Evolutionary conservation across 2,113 vertebrate genomes (phyloP).

Genomic region (Eupsittula cactorum): DNA sequence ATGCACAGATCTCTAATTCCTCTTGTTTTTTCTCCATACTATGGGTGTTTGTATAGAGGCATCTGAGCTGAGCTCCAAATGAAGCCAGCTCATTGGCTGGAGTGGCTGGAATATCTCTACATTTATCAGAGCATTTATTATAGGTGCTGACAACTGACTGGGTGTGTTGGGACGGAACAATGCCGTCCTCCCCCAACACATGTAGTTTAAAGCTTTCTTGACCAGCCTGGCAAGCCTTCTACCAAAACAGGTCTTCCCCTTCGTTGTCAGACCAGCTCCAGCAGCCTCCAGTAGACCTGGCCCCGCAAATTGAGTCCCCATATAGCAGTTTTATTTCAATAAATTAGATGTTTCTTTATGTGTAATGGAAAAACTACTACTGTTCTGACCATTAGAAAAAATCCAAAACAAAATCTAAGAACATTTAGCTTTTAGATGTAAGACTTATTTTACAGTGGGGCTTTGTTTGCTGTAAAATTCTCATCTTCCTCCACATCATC

Average conservation of each 20-base stretch:
- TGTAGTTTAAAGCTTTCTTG: background rate
- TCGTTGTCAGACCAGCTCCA: background rate
- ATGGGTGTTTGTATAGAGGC: too few species aligned
- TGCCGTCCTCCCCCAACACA: background rate
- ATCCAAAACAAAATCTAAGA: background rate
- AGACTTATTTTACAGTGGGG: background rate
- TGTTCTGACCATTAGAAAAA: background rate
- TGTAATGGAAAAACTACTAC: background rate
- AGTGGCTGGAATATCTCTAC: too few species aligned
- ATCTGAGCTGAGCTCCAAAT: too few species aligned
- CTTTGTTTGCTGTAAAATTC: background rate
- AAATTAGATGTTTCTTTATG: background rate
- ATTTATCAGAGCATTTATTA: background rate
- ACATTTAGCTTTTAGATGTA: background rate
- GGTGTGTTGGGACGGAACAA: background rate
- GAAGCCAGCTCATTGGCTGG: too few species aligned
- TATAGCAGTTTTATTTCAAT: background rate
- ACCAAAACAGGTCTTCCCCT: background rate
- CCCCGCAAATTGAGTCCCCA: background rate
- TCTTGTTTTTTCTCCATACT: too few species aligned
- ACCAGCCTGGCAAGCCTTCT: background rate
- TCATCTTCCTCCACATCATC: background rate
- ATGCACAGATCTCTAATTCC: too few species aligned
- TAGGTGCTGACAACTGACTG: background rate
- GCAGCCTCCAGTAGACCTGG: background rate